These are phyloP conservation scores for Diaphora mendica DNA, from an alignment of 2,888 invertebrate genomes.

Conservation along the genomic window DNA sequence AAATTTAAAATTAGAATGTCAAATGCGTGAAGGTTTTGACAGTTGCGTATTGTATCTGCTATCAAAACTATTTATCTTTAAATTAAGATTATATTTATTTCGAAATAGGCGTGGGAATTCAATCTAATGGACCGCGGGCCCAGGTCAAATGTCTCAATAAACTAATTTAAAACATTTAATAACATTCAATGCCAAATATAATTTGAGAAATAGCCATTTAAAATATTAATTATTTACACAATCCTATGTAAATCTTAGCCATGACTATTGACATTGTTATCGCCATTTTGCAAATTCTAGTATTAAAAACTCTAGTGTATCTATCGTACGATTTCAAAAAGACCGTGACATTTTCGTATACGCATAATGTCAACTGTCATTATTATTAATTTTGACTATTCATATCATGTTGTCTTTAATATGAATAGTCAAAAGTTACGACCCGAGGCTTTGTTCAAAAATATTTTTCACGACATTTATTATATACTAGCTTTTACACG, in stretches of 20 bases:
- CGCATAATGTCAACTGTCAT: neutral
- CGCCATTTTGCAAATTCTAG: neutral
- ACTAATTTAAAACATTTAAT: neutral
- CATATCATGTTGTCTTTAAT: too few species aligned
- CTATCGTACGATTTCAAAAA: neutral
- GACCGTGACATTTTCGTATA: slow-evolving; percentile 12
- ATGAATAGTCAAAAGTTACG: too few species aligned
- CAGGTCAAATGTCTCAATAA: neutral
- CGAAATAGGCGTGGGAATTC: neutral
- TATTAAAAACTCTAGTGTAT: slow-evolving; percentile 3
- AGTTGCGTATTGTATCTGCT: neutral
- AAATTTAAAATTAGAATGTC: neutral
- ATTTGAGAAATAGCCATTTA: neutral
- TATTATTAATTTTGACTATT: neutral
- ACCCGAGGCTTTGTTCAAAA: too few species aligned
- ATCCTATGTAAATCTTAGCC: slow-evolving; percentile 14
- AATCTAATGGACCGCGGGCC: neutral
- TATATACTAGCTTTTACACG: too few species aligned
- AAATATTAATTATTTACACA: slow-evolving; percentile 7
- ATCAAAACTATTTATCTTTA: neutral
- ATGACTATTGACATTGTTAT: slow-evolving; percentile 7
- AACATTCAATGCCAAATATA: neutral
- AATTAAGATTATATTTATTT: neutral
- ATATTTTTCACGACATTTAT: too few species aligned
- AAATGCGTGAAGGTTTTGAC: neutral